Evolutionary conservation across 1,140 invertebrate species (phyloP).

Genomic region (Carcinoscorpius rotundicauda): DNA sequence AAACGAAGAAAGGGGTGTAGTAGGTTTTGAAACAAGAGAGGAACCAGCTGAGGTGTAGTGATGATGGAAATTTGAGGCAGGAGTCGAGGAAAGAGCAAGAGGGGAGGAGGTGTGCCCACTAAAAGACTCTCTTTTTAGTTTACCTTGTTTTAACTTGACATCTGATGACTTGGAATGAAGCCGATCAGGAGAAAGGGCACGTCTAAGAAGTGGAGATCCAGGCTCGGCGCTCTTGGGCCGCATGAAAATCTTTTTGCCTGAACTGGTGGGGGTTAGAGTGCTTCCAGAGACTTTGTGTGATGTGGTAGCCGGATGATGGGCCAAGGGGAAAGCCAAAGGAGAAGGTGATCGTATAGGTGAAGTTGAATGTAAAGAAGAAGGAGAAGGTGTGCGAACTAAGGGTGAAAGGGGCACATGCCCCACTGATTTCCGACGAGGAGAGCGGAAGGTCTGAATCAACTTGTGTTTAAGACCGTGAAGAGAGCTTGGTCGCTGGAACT

Average conservation of each 20-base stretch:
- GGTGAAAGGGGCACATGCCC: constrained; percentile 92
- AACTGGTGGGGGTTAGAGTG: constrained; percentile 53
- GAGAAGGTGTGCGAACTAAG: constrained; percentile 81
- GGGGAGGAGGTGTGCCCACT: constrained; percentile 16
- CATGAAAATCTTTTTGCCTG: constrained; percentile 51
- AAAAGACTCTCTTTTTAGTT: constrained; percentile 12
- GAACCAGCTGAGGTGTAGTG: no score
- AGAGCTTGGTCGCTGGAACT: constrained; percentile 67
- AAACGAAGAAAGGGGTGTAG: no score
- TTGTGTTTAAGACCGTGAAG: constrained; percentile 91
- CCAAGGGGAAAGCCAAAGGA: constrained; percentile 57
- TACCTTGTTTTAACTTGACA: background rate
- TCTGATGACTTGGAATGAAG: constrained; percentile 21
- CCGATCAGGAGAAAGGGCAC: constrained; percentile 78
- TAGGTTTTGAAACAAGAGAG: no score
- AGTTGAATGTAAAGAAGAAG: constrained; percentile 65
- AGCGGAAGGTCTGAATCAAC: constrained; percentile 55
- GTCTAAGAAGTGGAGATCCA: constrained; percentile 69
- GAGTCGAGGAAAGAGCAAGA: constrained; percentile 15
- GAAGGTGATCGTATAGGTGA: constrained; percentile 69
- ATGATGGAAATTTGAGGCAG: background rate
- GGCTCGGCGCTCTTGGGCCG: constrained; percentile 66
- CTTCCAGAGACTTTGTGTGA: constrained; percentile 43
- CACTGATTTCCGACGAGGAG: constrained; percentile 78
- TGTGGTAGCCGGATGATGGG: constrained; percentile 24